Evolutionary conservation across 2,113 vertebrate species (phyloP).

Genomic region (Vimba vimba): DNA sequence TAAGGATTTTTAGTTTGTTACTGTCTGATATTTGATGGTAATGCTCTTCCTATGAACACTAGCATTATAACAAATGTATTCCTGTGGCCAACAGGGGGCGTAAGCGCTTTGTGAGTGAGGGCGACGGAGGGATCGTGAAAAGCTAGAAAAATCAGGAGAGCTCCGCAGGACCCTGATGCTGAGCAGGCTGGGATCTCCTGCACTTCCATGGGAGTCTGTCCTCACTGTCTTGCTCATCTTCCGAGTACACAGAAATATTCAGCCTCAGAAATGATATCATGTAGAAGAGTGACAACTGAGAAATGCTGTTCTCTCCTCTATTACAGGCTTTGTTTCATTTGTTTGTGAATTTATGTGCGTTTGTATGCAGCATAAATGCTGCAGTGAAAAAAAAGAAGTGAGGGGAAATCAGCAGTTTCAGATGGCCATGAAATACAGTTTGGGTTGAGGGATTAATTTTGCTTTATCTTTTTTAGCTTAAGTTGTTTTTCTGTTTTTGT

Average conservation of each 20-base stretch:
- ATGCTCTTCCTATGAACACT: background rate
- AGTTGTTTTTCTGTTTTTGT: background rate
- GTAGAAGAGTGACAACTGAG: constrained; percentile 16
- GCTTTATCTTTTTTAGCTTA: constrained; percentile 3
- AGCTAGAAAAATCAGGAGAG: constrained; percentile 60
- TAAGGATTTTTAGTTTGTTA: background rate
- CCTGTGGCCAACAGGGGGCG: constrained; percentile 76
- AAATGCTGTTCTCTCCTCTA: constrained; percentile 20
- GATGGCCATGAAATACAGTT: constrained; percentile 27
- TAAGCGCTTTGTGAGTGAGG: constrained; percentile 88
- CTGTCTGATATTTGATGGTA: background rate
- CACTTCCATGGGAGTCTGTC: constrained; percentile 12
- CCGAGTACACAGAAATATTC: constrained; percentile 12
- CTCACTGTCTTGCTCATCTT: constrained; percentile 11
- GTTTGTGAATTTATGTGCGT: background rate
- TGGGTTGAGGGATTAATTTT: constrained; percentile 13
- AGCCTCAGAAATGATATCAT: constrained; percentile 9
- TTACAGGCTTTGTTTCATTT: constrained; percentile 5
- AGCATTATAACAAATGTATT: background rate
- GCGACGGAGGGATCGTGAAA: constrained; percentile 82
- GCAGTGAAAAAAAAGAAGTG: constrained; percentile 2
- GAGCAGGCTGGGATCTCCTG: constrained; percentile 7
- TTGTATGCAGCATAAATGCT: background rate
- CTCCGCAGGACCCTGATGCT: constrained; percentile 1
- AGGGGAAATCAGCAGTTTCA: constrained; percentile 24